Conservation (phyloP, 37 sponge, comb jelly and placozoan species). For the Crambe crambe region DNA sequence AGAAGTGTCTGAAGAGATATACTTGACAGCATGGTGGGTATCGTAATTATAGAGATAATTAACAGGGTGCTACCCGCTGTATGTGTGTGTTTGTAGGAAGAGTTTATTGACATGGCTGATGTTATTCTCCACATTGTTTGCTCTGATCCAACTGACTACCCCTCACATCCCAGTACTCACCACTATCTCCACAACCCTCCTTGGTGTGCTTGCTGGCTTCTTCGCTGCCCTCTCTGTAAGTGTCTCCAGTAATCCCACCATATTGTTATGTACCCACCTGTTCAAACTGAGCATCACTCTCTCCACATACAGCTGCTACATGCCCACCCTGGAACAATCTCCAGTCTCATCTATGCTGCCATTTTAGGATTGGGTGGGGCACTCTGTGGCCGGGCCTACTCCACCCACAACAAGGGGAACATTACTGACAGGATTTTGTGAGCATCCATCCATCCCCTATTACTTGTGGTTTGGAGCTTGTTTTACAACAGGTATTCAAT, state of each 20-base stretch:
- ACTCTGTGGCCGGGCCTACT: constrained; percentile 24
- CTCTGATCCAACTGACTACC: background rate
- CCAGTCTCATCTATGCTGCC: constrained; percentile 16
- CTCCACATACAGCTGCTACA: constrained; percentile 10
- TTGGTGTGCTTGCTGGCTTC: constrained; percentile 23
- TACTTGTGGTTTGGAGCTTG: background rate
- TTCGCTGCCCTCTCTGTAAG: constrained; percentile 8
- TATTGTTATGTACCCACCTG: background rate
- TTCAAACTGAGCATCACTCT: too few relatives aligned
- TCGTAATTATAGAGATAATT: too few relatives aligned
- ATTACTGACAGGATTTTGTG: constrained; percentile 15
- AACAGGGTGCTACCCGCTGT: too few relatives aligned
- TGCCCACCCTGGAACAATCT: constrained; percentile 10
- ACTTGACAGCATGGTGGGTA: constrained; percentile 30
- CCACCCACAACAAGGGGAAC: background rate
- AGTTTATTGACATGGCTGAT: constrained; percentile 30
- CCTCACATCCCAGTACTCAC: background rate
- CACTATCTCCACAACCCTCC: background rate
- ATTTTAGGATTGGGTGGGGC: constrained; percentile 15
- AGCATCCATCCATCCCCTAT: background rate
- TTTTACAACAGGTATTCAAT: constrained; percentile 12
- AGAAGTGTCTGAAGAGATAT: constrained; percentile 7
- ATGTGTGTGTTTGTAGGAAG: constrained; percentile 8
- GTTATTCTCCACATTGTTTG: background rate
- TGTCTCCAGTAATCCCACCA: background rate